Evolutionary conservation across 37 sponge, comb jelly and placozoan species (phyloP), one percentile per base, ranked within the genome.

Genomic region (Chondrilla cf. caribensis): DNA sequence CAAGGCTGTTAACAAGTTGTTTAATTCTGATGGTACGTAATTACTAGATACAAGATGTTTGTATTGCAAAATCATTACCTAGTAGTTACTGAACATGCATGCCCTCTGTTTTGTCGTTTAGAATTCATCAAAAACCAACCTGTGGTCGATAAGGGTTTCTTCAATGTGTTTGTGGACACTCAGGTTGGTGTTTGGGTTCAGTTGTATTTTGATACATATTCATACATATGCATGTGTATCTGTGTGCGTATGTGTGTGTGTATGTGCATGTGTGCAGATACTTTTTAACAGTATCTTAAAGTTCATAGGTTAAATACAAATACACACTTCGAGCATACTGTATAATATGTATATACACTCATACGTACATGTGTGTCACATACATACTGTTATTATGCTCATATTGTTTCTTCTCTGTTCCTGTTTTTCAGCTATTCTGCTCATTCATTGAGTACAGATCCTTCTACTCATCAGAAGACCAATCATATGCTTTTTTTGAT

Each of bases 381-480:
- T 7, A 29, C 22, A 62, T 7, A 4, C 29, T 28, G 64, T 28
- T 7, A 7, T 15, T 62, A 55, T 55, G 17, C 17, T 19, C 17
- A 19, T 44, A 17, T 24, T 29, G 9, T 40, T 9, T 21, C 35
- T 57, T 44, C 32, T 17, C 54, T 44, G 7, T 78, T 21, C 79
- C 59, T 57, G 7, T 58, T 24, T 22, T 9, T 44, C 37, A 78
- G 79, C 82, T 89, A 29, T 95, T 95, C 81, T 84, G 44, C 33
- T 76, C 80, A 29, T 95, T 95, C 70, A 33, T 91, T 15, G 92
- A 95, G 81, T 84, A 95, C 77, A 58, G 92, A 15, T 89, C 89
- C 43, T 94, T 91, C 47, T 79, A 70, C 19, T 83, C 84, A 33
- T 22, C 78, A 2, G 82, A 81, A 54, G 90, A 70, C 70, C 79